A percentile compares a stretch with the other conserved stretches of the same genome.
Conservation (phyloP, 2,888 invertebrate species). For the Teinopalpus imperialis region DNA sequence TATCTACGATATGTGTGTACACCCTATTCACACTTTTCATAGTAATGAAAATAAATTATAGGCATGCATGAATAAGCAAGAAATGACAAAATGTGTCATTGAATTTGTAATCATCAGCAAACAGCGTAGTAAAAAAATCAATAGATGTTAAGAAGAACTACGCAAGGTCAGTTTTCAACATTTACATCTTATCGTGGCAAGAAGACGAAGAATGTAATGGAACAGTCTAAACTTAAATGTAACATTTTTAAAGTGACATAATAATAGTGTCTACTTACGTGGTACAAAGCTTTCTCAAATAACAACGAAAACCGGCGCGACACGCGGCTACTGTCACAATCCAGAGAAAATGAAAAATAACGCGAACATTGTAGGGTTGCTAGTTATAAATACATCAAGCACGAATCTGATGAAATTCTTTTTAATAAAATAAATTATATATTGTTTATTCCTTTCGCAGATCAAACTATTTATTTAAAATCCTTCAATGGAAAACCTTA, state of each 20-base stretch:
- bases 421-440: too few relatives aligned
- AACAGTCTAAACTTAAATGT: too few relatives aligned
- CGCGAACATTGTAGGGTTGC: slow-evolving; percentile 5
- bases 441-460: too few relatives aligned
- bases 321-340: slow-evolving; percentile 50
- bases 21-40: too few relatives aligned
- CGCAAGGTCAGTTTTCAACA: slow-evolving; percentile 31
- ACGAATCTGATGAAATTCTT: too few relatives aligned
- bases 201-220: neutral
- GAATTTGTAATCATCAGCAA: slow-evolving; percentile 13
- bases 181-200: neutral
- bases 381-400: slow-evolving; percentile 35
- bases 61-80: too few relatives aligned
- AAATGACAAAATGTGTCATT: neutral
- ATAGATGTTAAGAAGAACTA: slow-evolving; percentile 24
- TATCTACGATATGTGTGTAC: too few relatives aligned
- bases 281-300: slow-evolving; percentile 36
- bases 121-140: slow-evolving; percentile 30
- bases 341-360: slow-evolving; percentile 28
- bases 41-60: too few relatives aligned
- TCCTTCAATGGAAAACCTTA: too few relatives aligned
- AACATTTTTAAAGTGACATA: neutral
- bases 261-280: slow-evolving; percentile 43
- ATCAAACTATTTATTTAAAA: too few relatives aligned
- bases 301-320: slow-evolving; percentile 47